Evolutionary conservation across 2,888 invertebrate species (phyloP), one percentile per base, ranked within the genome.

Genomic region (Palloptera scutellata): DNA sequence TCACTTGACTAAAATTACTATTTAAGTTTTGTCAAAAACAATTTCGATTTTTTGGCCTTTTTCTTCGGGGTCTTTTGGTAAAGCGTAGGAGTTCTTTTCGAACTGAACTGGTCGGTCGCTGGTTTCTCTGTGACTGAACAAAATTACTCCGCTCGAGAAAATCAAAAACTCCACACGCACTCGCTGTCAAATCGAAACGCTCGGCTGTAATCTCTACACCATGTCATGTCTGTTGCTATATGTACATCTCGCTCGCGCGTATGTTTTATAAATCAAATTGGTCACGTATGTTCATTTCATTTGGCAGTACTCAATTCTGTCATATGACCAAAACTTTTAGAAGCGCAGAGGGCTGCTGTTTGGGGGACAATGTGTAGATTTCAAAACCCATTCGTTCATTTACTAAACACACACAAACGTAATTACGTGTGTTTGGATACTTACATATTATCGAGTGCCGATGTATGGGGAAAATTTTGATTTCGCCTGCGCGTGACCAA

Each of bases 1-100:
- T 90, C 91, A 91, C 92, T 90, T 89, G 90, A 90, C 91, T 89
- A 88, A 91, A 91, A 91, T 91, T 91, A 89, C 86, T 64, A 62
- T 61, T 72, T 71, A 70, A 76, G 64, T 70, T 89, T 89, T 89
- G 87, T 88, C 89, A 91, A 92, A 92, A 92, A 92, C 92, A 92
- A 92, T 91, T 91, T 75, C 67, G 90, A 57, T 76, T 75, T 81
- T 78, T 78, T 78, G 75, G 77, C 78, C 71, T 73, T 2, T 30
- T 68, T 91, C 91, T 80, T 77, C 74, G 78, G 77, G 75, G 53
- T 75, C 68, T 75, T 74, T 71, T 71, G 69, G 67, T 62, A 70
- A 72, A 72, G 64, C 61, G 67, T 65, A 68, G 69, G 77, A 76
- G 76, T 76, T 77, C 71, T 71, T 72, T 68, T 69, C 71, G 69